Conservation (phyloP, 2,113 vertebrate species). For the Engraulis encrasicolus region DNA sequence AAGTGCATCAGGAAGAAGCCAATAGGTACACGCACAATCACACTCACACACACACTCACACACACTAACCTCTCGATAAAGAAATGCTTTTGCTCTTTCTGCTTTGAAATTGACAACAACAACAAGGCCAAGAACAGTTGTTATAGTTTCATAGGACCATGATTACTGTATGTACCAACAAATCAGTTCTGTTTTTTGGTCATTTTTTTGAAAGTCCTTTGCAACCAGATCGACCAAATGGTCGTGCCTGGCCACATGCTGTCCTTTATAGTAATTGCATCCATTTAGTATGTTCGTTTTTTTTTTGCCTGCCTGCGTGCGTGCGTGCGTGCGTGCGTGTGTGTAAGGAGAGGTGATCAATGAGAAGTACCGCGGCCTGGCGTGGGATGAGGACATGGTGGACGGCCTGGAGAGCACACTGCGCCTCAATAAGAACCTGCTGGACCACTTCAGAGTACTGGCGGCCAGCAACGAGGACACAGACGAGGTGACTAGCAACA, state of each 20-base stretch:
- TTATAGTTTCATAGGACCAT: no score
- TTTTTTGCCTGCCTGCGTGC: neutral
- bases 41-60: neutral
- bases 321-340: neutral
- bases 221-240: no score
- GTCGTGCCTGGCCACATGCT: no score
- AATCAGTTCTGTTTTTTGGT: no score
- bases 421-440: constrained; percentile 57
- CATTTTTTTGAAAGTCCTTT: no score
- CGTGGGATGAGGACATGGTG: constrained; percentile 52
- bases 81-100: no score
- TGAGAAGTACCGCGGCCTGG: constrained; percentile 62
- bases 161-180: no score
- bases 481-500: constrained; percentile 64
- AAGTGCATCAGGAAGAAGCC: constrained; percentile 43
- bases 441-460: constrained; percentile 68
- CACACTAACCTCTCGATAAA: no score
- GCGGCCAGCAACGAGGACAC: constrained; percentile 59
- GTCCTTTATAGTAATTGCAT: no score
- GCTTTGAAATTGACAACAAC: no score
- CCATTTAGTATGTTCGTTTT: neutral
- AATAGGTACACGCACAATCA: constrained; percentile 48
- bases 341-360: constrained; percentile 48
- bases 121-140: no score
- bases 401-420: constrained; percentile 42